Evolutionary conservation across 2,888 invertebrate species (phyloP).

Genomic region (Drosophila percnosoma): DNA sequence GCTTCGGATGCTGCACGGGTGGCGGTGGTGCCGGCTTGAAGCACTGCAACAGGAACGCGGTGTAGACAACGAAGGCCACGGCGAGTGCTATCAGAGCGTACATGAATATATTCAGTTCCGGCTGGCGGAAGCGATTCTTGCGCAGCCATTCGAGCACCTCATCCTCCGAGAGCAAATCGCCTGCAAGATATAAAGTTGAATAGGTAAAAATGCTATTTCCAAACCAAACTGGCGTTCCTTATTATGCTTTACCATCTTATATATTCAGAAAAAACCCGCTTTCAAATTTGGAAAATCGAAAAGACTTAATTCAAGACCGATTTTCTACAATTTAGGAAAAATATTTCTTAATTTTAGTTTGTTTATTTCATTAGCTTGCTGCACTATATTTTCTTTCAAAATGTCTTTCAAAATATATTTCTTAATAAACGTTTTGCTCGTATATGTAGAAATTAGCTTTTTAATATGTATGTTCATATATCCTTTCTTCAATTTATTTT

Average conservation of each 20-base stretch:
- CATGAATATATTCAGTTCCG: conserved; percentile 97
- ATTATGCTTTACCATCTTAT: not conserved
- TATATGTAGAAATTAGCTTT: too few relatives aligned
- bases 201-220: not conserved
- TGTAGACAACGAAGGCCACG: conserved; percentile 94
- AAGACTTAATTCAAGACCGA: not conserved
- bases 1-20: conserved; percentile 85
- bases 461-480: too few relatives aligned
- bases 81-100: conserved; percentile 95
- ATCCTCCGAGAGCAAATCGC: conserved; percentile 92
- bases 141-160: conserved; percentile 96
- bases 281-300: too few relatives aligned
- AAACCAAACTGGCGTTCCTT: not conserved
- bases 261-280: rapidly evolving
- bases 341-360: not conserved
- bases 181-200: conserved; percentile 83
- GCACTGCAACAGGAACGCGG: conserved; percentile 95
- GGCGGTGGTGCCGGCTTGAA: conserved; percentile 91
- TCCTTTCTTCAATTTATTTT: too few relatives aligned
- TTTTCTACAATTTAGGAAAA: not conserved
- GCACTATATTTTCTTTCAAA: not conserved
- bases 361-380: not conserved
- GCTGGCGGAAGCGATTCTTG: conserved; percentile 96
- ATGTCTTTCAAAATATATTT: too few relatives aligned
- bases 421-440: too few relatives aligned